Evolutionary conservation across 1,140 invertebrate genomes (phyloP).

Genomic region (Leptinotarsa lineolata): DNA sequence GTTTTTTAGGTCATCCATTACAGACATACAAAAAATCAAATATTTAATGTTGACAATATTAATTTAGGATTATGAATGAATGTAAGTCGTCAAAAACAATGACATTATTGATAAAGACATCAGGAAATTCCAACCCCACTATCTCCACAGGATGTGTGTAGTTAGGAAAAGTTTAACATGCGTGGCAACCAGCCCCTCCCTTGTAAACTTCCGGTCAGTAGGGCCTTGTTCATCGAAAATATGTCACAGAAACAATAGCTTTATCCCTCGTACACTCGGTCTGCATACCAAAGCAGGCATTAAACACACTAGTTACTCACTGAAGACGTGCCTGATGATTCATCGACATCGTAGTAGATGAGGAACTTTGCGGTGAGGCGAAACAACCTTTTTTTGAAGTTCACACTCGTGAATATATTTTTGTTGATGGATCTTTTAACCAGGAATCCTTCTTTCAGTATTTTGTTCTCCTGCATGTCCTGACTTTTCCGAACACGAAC

Average conservation of each 20-base stretch:
- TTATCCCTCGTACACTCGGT: not conserved
- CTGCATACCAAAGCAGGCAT: not conserved
- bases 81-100: too few relatives aligned
- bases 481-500: not conserved
- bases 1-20: too few relatives aligned
- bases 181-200: not conserved
- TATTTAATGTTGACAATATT: too few relatives aligned
- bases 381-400: conserved; percentile 85
- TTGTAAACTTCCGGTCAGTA: not conserved
- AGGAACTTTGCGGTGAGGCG: conserved; percentile 73
- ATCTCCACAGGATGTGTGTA: too few relatives aligned
- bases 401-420: conserved; percentile 80
- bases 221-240: conserved; percentile 4
- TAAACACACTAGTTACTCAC: not conserved
- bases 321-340: conserved; percentile 31
- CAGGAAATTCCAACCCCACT: too few relatives aligned
- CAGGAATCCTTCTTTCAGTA: conserved; percentile 70
- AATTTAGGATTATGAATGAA: too few relatives aligned
- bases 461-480: not conserved
- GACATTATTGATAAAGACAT: too few relatives aligned
- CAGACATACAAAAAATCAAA: too few relatives aligned
- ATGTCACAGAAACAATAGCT: not conserved
- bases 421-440: conserved; percentile 86
- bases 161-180: not conserved
- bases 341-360: conserved; percentile 75